These are phyloP conservation scores for Pissodes strobi DNA, from an alignment of 1,140 invertebrate species.

Conservation along the genomic window DNA sequence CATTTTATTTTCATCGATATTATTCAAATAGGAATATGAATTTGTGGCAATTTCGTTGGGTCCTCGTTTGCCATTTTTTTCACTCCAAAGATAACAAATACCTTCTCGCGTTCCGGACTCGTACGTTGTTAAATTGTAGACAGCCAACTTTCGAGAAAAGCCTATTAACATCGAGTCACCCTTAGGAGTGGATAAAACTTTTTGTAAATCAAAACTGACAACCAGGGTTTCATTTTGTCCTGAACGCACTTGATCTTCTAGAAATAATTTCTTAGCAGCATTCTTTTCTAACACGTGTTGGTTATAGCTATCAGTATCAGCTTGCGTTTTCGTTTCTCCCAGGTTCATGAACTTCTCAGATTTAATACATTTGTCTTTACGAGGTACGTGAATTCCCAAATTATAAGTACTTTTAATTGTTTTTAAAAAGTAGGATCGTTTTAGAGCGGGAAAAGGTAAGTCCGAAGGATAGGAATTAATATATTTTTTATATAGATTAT, in stretches of 20 bases:
- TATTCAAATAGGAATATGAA: background rate
- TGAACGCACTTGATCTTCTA: background rate
- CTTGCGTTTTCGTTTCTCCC: background rate
- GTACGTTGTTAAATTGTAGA: background rate
- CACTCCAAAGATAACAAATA: background rate
- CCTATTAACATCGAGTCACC: background rate
- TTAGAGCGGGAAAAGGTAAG: background rate
- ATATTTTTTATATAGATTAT: slow-evolving; percentile 1
- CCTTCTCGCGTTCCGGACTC: background rate
- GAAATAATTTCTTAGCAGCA: background rate
- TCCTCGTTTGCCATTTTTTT: too few species aligned
- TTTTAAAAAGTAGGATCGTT: background rate
- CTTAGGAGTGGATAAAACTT: background rate
- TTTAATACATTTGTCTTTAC: background rate
- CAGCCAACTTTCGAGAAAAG: background rate
- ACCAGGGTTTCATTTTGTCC: background rate
- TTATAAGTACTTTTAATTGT: too few species aligned
- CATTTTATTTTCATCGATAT: background rate
- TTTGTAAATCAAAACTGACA: slow-evolving; percentile 5
- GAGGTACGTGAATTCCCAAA: background rate
- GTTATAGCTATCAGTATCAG: background rate
- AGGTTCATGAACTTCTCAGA: background rate
- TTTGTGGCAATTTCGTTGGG: background rate
- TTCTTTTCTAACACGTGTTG: background rate
- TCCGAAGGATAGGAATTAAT: background rate